Percentiles rank a stretch among this genome's conserved stretches.
These are phyloP conservation scores for Bubo scandiacus DNA, from an alignment of 2,113 vertebrate species.

Conservation along the genomic window DNA sequence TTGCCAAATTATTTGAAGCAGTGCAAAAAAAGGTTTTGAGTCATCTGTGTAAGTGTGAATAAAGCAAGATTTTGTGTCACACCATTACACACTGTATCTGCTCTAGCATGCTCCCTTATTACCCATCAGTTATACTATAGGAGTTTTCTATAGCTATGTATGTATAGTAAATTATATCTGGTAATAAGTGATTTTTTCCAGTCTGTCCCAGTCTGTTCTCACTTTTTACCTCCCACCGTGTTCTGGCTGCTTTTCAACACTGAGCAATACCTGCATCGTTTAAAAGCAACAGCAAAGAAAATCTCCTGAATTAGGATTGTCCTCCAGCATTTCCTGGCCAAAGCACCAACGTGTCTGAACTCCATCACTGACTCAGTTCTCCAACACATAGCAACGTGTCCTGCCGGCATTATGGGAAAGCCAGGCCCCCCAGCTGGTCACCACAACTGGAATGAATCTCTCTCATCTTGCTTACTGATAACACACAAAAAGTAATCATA, in stretches of 20 bases:
- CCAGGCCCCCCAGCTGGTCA: too few species aligned
- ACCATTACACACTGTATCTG: too few species aligned
- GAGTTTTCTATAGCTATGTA: neutral
- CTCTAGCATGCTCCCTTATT: neutral
- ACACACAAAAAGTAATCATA: neutral
- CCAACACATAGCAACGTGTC: fast-evolving
- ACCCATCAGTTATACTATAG: neutral
- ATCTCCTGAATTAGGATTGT: neutral
- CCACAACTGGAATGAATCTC: neutral
- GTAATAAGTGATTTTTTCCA: neutral
- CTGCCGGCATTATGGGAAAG: neutral
- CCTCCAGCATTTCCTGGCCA: neutral
- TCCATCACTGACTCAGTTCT: neutral
- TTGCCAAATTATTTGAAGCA: neutral
- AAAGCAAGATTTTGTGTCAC: neutral
- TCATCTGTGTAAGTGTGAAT: neutral
- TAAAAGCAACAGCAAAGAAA: neutral
- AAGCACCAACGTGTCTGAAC: neutral
- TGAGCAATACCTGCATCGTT: neutral
- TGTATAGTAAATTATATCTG: neutral
- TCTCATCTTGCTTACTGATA: neutral
- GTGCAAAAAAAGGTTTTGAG: neutral
- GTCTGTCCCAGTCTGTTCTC: neutral
- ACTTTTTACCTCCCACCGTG: neutral
- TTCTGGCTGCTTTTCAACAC: neutral